Conservation (phyloP, 2,888 invertebrate species). For the Graphium colonna region DNA sequence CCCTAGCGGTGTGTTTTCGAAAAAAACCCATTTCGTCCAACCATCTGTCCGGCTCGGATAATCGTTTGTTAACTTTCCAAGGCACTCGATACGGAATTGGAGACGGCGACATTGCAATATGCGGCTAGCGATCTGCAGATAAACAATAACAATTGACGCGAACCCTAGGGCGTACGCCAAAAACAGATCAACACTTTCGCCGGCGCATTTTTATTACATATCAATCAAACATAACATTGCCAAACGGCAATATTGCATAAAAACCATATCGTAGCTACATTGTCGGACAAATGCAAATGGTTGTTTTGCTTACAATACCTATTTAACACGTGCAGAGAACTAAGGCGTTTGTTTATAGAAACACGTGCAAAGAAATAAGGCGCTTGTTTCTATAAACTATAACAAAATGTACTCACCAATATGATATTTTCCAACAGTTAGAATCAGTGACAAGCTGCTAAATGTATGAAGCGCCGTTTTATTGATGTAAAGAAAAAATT, state of each 20-base stretch:
- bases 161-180: conserved; percentile 19
- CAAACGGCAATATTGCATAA: conserved; percentile 26
- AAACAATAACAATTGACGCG: conserved; percentile 77
- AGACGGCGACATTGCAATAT: conserved; percentile 64
- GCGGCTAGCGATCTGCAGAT: conserved; percentile 69
- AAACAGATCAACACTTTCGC: conserved; percentile 16
- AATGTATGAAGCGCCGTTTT: conserved; percentile 45
- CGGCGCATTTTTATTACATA: conserved; percentile 23
- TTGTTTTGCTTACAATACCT: conserved; percentile 66
- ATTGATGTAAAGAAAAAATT: conserved; percentile 57
- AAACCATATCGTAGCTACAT: conserved; percentile 75
- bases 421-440: conserved; percentile 58
- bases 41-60: conserved; percentile 85
- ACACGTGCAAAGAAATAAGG: conserved; percentile 61
- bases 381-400: conserved; percentile 39
- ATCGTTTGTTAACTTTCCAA: conserved; percentile 72
- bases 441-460: conserved; percentile 65
- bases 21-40: conserved; percentile 89
- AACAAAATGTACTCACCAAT: conserved; percentile 59
- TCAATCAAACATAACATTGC: conserved; percentile 17
- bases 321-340: conserved; percentile 69
- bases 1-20: conserved; percentile 92
- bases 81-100: conserved; percentile 71
- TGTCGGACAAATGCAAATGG: conserved; percentile 67
- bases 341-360: conserved; percentile 45